These are phyloP conservation scores for Tokudaia tokunoshimensis DNA, from an alignment of 2,797 vertebrate species.

Conservation along the genomic window DNA sequence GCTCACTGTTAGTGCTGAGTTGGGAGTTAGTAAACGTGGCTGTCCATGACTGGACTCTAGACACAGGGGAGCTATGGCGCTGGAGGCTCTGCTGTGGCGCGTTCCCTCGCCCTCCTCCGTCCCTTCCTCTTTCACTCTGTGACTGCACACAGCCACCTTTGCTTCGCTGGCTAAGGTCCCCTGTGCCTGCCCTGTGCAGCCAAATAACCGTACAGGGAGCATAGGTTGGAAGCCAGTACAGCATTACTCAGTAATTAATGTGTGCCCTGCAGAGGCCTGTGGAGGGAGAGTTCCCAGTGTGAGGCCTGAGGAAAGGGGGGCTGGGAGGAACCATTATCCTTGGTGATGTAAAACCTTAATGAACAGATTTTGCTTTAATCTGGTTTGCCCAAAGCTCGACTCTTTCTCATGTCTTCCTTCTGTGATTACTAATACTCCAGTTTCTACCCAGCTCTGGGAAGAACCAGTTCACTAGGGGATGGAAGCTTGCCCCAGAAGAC, in stretches of 20 bases:
- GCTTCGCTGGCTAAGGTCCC: neutral
- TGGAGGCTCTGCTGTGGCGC: no score
- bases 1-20: no score
- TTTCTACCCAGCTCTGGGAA: neutral
- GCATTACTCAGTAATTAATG: fast-evolving
- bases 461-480: neutral
- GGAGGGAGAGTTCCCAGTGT: fast-evolving
- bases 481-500: neutral
- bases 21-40: neutral
- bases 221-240: neutral
- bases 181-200: fast-evolving
- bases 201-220: neutral
- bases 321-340: neutral
- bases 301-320: fast-evolving
- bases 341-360: neutral
- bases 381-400: neutral
- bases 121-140: fast-evolving
- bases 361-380: neutral
- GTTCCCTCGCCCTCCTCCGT: no score
- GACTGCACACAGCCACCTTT: neutral
- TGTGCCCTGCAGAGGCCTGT: neutral
- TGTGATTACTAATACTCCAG: neutral
- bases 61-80: neutral
- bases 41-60: neutral
- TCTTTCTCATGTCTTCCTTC: neutral